phyloP scores from a whole-genome alignment of 2,888 invertebrate genomes.

The Agriotes lineatus region DNA sequence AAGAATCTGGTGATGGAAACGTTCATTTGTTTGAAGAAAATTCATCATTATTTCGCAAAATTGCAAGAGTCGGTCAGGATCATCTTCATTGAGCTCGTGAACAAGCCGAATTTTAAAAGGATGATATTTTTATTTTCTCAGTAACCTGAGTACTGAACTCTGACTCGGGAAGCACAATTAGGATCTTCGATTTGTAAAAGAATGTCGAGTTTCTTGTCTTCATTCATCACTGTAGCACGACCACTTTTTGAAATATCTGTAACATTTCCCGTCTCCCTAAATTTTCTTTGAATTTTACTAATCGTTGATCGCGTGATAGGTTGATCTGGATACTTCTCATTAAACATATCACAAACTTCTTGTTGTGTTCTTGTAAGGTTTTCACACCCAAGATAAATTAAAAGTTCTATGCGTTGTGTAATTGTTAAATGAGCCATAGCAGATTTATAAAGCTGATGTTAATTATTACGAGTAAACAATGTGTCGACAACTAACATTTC shows the following conservation, averaged over 20 bases:
- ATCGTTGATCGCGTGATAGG: background rate
- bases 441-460: too few species aligned
- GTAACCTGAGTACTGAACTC: background rate
- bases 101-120: too few species aligned
- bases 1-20: too few species aligned
- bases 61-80: background rate
- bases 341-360: slow-evolving; percentile 1
- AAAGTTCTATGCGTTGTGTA: too few species aligned
- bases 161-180: background rate
- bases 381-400: too few species aligned
- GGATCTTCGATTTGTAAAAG: background rate
- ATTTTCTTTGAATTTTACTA: background rate
- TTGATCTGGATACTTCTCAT: background rate
- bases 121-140: background rate
- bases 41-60: too few species aligned
- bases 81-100: slow-evolving; percentile 3
- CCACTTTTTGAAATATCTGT: background rate
- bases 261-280: background rate
- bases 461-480: too few species aligned
- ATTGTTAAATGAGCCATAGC: too few species aligned
- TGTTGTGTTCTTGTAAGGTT: slow-evolving; percentile 3
- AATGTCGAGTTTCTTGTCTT: too few species aligned
- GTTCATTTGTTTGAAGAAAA: too few species aligned
- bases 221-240: background rate
- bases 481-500: too few species aligned